Evolutionary conservation across 2,113 vertebrate species (phyloP).

Genomic region (Elephas maximus): DNA sequence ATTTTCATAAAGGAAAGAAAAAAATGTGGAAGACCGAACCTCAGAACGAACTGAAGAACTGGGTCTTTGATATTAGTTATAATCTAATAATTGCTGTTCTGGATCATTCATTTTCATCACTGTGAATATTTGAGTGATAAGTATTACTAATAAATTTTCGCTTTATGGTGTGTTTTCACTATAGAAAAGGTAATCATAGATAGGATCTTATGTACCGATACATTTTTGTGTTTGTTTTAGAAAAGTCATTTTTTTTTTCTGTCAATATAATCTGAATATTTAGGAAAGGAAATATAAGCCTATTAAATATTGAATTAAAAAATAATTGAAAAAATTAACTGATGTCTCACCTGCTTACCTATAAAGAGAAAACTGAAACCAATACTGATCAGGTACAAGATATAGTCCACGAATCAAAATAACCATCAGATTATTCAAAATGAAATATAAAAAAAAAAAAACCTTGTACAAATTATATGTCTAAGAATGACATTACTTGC

Average conservation of each 20-base stretch:
- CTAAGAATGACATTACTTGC: not conserved
- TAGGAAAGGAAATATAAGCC: conserved; percentile 11
- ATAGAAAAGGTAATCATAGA: not conserved
- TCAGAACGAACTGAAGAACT: not conserved
- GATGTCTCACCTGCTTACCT: not conserved
- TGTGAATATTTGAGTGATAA: not conserved
- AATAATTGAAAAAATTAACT: conserved; percentile 30
- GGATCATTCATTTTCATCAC: not conserved
- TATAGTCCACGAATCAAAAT: not conserved
- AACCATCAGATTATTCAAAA: conserved; percentile 29
- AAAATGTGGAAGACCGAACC: not conserved
- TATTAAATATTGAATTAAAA: not conserved
- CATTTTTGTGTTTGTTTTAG: not conserved
- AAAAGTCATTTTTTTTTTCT: not conserved
- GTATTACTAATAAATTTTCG: not conserved
- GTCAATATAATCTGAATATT: not conserved
- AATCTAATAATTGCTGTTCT: not conserved
- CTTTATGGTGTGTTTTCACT: not conserved
- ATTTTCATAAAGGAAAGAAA: not conserved
- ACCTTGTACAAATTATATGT: not conserved
- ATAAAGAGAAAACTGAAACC: not conserved
- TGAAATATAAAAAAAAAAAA: not conserved
- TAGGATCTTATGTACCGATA: not conserved
- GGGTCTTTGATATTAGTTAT: not conserved
- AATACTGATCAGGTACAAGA: not conserved